Conservation (phyloP, 2,113 vertebrate genomes). For the Solenodon paradoxus region DNA sequence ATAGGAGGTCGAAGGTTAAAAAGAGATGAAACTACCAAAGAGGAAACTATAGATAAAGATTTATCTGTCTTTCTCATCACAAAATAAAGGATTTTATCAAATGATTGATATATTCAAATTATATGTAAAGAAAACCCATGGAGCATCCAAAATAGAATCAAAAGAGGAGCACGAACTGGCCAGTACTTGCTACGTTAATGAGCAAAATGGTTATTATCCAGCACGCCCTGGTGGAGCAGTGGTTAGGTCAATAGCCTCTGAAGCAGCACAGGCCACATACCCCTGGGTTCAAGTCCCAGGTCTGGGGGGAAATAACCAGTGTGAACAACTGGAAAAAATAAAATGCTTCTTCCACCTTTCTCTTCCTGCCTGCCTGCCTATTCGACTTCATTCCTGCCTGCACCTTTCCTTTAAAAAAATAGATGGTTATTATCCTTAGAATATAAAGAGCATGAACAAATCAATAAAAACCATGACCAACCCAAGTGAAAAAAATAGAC, state of each 20-base stretch:
- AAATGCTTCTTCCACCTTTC: no score
- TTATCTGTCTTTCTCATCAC: neutral
- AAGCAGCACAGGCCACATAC: no score
- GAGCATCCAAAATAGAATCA: neutral
- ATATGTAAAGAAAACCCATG: neutral
- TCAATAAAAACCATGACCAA: neutral
- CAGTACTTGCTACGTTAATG: neutral
- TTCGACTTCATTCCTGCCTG: no score
- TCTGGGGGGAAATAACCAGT: no score
- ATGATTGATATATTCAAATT: neutral
- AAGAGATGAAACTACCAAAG: neutral
- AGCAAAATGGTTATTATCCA: neutral
- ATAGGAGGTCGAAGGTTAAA: neutral
- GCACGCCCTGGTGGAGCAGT: no score
- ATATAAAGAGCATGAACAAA: constrained; percentile 32
- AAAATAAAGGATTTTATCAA: neutral
- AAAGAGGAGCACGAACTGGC: neutral
- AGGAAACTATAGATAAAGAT: constrained; percentile 3
- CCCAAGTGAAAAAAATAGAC: neutral
- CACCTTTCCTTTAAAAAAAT: no score
- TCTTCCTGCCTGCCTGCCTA: no score
- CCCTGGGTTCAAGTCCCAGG: no score
- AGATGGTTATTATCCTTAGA: neutral
- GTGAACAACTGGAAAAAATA: no score
- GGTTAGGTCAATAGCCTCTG: no score